These are phyloP conservation scores for Apodemia duryi DNA, from an alignment of 2,888 invertebrate genomes.

Conservation along the genomic window DNA sequence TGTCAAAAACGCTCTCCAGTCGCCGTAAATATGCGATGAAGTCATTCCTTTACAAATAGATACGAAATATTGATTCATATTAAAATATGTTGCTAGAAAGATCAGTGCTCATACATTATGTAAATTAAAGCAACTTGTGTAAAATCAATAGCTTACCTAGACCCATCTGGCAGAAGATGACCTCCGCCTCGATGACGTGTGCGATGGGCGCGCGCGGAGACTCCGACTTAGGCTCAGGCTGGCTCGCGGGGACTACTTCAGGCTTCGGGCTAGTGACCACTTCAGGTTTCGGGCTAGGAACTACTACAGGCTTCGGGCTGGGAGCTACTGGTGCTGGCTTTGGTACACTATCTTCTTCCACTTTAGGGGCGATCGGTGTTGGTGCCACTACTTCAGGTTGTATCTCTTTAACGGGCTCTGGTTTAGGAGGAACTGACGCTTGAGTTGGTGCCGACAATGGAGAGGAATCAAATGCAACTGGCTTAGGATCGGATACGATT, in stretches of 20 bases:
- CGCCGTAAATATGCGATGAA: slow-evolving; percentile 40
- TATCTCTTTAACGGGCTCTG: slow-evolving; percentile 33
- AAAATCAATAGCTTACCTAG: slow-evolving; percentile 74
- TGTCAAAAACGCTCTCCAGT: slow-evolving; percentile 34
- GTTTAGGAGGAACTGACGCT: slow-evolving; percentile 31
- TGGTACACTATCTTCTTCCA: slow-evolving; percentile 28
- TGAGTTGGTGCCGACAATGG: slow-evolving; percentile 35
- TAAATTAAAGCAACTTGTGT: slow-evolving; percentile 1
- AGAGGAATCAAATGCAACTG: slow-evolving; percentile 43
- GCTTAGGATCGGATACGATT: slow-evolving; percentile 36
- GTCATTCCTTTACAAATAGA: slow-evolving; percentile 35
- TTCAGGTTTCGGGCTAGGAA: slow-evolving; percentile 25
- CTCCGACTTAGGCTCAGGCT: slow-evolving; percentile 36
- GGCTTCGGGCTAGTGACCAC: slow-evolving; percentile 25
- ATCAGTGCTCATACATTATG: neutral
- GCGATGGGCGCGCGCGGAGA: slow-evolving; percentile 54
- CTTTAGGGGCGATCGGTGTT: slow-evolving; percentile 19
- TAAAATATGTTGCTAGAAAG: neutral
- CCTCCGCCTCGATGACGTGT: slow-evolving; percentile 82
- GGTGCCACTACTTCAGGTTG: slow-evolving; percentile 26
- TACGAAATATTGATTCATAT: slow-evolving; percentile 15
- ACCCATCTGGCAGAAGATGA: slow-evolving; percentile 86
- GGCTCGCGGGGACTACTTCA: neutral
- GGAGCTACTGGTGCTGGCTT: slow-evolving; percentile 34
- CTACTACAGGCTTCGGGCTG: slow-evolving; percentile 38